phyloP scores from a whole-genome alignment of 2,113 vertebrate species.

The Agapornis roseicollis region DNA sequence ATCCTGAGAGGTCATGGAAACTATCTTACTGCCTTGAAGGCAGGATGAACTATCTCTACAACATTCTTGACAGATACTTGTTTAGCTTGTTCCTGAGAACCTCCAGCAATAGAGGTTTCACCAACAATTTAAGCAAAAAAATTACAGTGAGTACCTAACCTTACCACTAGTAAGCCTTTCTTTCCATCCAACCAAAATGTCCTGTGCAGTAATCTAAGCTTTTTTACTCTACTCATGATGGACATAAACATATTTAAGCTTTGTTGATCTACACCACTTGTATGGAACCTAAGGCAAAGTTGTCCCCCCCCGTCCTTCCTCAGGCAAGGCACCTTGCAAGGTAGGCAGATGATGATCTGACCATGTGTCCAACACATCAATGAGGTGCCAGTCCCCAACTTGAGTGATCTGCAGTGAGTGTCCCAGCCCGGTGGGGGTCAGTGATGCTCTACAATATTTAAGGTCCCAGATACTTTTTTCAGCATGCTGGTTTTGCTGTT shows the following conservation, averaged over 20 bases:
- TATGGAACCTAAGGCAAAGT: not conserved
- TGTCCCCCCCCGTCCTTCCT: rapidly evolving
- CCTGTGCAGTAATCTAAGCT: not conserved
- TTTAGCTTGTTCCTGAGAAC: not conserved
- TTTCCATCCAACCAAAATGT: not conserved
- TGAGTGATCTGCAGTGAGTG: constrained; percentile 38
- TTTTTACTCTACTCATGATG: rapidly evolving
- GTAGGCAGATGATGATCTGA: not conserved
- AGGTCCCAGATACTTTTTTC: constrained; percentile 4
- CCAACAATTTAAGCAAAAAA: not conserved
- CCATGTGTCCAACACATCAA: rapidly evolving
- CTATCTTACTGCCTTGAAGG: not conserved
- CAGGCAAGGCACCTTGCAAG: not conserved
- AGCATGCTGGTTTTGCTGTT: not conserved
- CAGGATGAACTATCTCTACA: not conserved
- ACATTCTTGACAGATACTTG: not conserved
- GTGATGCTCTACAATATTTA: constrained; percentile 56
- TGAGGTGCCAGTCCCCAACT: not conserved
- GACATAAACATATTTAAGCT: not conserved
- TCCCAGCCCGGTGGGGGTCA: constrained; percentile 67
- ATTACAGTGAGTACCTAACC: not conserved
- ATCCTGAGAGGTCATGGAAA: not conserved
- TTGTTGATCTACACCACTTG: not conserved
- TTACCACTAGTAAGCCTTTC: not conserved
- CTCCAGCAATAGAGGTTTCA: not conserved